Conservation (phyloP, 2,113 vertebrate genomes). For the Stictonetta naevosa region DNA sequence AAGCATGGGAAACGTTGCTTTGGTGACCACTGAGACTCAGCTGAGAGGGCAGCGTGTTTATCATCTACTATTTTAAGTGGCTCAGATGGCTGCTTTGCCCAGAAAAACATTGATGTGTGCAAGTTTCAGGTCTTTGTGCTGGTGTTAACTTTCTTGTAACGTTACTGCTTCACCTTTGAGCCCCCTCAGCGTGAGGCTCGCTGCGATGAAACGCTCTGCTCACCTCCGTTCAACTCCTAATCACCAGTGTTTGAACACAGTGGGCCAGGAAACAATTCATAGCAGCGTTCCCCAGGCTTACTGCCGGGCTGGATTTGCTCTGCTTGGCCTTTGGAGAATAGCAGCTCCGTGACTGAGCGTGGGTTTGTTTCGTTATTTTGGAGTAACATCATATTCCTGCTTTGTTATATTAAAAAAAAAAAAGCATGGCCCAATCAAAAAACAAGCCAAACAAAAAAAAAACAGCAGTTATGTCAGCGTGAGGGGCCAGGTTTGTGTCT, state of each 20-base stretch:
- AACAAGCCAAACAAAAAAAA: too few relatives aligned
- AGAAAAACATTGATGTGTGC: background rate
- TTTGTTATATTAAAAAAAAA: background rate
- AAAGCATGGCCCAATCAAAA: background rate
- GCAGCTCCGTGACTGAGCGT: background rate
- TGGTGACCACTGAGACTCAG: background rate
- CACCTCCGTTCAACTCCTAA: too few relatives aligned
- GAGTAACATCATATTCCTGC: background rate
- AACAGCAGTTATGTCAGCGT: too few relatives aligned
- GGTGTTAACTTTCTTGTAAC: fast-evolving
- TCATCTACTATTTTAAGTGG: background rate
- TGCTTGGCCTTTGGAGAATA: background rate
- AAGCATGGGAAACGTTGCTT: background rate
- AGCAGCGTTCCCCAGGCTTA: background rate
- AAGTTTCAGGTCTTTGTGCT: fast-evolving
- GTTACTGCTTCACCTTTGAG: background rate
- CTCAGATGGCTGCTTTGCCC: background rate
- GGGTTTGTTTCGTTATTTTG: background rate
- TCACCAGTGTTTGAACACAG: too few relatives aligned
- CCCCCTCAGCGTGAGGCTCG: fast-evolving
- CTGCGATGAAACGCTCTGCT: fast-evolving
- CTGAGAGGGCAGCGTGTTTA: background rate
- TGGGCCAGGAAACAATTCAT: too few relatives aligned
- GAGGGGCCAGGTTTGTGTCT: background rate
- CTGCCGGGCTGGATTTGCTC: background rate